Evolutionary conservation across 2,888 invertebrate genomes (phyloP), one percentile per base, ranked within the genome.

Genomic region (Nemoura dubitans): DNA sequence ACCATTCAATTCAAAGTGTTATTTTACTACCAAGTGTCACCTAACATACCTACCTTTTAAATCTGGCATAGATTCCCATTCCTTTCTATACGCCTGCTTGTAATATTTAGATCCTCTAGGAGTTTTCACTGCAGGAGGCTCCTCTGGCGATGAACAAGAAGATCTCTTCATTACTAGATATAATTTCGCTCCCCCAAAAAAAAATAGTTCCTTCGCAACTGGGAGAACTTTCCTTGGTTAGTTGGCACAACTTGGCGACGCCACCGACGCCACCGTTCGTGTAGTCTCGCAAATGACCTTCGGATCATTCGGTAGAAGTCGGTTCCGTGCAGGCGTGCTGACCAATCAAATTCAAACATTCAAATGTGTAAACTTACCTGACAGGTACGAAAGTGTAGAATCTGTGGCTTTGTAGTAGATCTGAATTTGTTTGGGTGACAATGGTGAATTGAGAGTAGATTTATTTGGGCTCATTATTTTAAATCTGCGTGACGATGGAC

Each of bases 51-150:
- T 91, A 94, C 94, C 94, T 92, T 93, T 92, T 90, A 94, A 94
- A 91, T 94, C 94, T 0, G 93, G 92, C 92, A 93, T 93, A 88
- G 91, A 91, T 90, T 94, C 94, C 94, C 94, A 94, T 88, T 93
- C 93, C 89, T 92, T 92, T 26, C 94, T 91, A 89, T 94, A 94
- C 0, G 93, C 92, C 90, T 94, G 94, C 87, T 93, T 93, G 88
- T 93, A 93, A 89, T 85, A 87, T 82, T 86, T 88, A 10, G 27
- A 21, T 29, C 43, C 80, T 86, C 78, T 86, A 29, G 25, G 42
- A 7, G 78, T 84, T 76, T 84, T 84, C 76, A 42, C 27, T 14
- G 59, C 16, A 81, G 81, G 10, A 81, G 81, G 10, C 14, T 16
- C 29, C 14, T 1, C 81, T n/a, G 81, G 81, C 16, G 81, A 29